These are phyloP conservation scores for Papilio elwesi DNA, from an alignment of 2,888 invertebrate species.

Conservation along the genomic window DNA sequence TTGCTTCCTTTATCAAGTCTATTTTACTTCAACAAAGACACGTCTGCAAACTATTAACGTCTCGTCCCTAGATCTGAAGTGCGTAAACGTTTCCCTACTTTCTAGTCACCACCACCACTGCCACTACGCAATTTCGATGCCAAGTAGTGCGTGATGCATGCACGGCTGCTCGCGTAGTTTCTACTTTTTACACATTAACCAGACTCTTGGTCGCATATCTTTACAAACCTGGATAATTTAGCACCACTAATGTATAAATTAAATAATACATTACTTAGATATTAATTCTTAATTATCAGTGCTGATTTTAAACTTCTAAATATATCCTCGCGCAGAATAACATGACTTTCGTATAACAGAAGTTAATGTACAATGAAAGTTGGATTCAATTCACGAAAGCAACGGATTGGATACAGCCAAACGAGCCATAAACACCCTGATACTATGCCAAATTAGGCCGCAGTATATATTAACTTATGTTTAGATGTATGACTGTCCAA, in stretches of 20 bases:
- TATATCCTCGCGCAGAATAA: no score
- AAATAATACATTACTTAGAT: neutral
- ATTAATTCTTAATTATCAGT: no score
- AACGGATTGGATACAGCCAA: no score
- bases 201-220: constrained; percentile 4
- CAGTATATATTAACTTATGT: no score
- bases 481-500: no score
- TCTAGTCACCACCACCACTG: neutral
- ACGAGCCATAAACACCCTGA: no score
- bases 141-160: constrained; percentile 62
- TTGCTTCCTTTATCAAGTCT: no score
- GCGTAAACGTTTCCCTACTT: constrained; percentile 29
- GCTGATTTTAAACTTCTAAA: no score
- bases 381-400: no score
- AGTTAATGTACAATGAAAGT: no score
- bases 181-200: constrained; percentile 38
- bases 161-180: constrained; percentile 58
- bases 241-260: neutral
- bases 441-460: no score
- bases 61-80: neutral
- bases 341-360: no score
- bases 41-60: neutral
- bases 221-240: neutral
- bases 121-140: constrained; percentile 43
- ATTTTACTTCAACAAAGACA: neutral